Evolutionary conservation across 2,113 vertebrate species (phyloP).

Genomic region (Lepus timidus): DNA sequence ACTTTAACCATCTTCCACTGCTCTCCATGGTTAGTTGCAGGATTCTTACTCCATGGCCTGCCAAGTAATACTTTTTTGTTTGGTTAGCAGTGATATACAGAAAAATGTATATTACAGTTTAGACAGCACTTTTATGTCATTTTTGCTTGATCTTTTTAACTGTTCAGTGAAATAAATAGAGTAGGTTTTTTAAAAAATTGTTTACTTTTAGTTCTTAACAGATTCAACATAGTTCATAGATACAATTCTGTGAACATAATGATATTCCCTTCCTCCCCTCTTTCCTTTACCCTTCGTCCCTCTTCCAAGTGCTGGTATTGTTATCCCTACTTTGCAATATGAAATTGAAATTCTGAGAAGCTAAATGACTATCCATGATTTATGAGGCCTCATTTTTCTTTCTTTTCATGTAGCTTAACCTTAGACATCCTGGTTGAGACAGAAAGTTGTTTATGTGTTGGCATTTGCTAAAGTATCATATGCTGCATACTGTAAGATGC

Average conservation of each 20-base stretch:
- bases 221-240: too few relatives aligned
- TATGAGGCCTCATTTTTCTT: slow-evolving; percentile 47
- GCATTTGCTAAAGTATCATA: not conserved
- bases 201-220: too few relatives aligned
- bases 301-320: not conserved
- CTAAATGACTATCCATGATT: slow-evolving; percentile 11
- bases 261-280: too few relatives aligned
- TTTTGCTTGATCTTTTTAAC: slow-evolving; percentile 16
- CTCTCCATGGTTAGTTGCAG: not conserved
- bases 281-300: too few relatives aligned
- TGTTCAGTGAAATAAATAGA: not conserved
- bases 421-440: not conserved
- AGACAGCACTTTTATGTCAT: not conserved
- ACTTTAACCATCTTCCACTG: too few relatives aligned
- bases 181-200: too few relatives aligned
- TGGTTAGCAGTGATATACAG: not conserved
- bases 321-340: slow-evolving; percentile 6
- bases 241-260: too few relatives aligned
- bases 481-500: not conserved
- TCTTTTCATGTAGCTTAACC: not conserved
- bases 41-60: not conserved
- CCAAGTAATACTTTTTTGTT: not conserved
- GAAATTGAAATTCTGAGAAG: slow-evolving; percentile 12
- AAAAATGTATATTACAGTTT: not conserved
- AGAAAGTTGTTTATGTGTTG: not conserved